Evolutionary conservation across 2,113 vertebrate species (phyloP), one percentile per base, ranked within the genome.

Genomic region (Varanus komodoensis): DNA sequence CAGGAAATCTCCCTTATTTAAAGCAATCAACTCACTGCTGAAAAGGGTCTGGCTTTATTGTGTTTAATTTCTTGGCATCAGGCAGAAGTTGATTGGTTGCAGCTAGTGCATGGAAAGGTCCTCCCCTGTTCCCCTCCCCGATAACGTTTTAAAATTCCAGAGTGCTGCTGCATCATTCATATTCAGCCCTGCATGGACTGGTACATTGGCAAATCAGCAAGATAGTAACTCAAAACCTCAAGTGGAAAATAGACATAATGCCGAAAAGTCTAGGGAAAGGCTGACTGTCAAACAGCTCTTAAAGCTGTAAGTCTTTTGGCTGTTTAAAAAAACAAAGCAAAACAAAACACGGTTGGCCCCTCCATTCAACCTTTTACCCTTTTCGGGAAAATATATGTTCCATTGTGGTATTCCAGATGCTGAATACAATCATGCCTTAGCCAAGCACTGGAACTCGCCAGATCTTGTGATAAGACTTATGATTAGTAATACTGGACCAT

Each of bases 1-100:
- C 97, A 98, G 97, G 97, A 98, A 98, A 98, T 98, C 97, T 97
- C 97, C 95, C 97, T 97, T 98, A 98, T 97, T 98, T 97, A 98
- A 98, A 97, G 97, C 96, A 98, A 98, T 98, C 98, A 97, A 89
- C 96, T 97, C 67, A 1, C 94, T 97, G 96, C 96, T 97, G 97
- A 97, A 96, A 97, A 93, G 75, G 93, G 95, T 96, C 97, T 97
- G 96, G 96, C 94, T 97, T 97, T 96, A 97, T 95, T 96, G 95
- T 96, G 96, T 97, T 97, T 97, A 96, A 97, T 97, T 97, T 97
- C 97, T 97, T 97, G 97, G 97, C 97, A 97, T 97, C 95, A 95
- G 96, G 96, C 89, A 97, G 95, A 97, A 95, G 92, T 97, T 97
- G 96, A 98, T 97, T 97, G 96, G 96, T 97, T 97, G 93, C 96